phyloP scores from a whole-genome alignment of 2,797 vertebrate genomes.

The Amazona ochrocephala region DNA sequence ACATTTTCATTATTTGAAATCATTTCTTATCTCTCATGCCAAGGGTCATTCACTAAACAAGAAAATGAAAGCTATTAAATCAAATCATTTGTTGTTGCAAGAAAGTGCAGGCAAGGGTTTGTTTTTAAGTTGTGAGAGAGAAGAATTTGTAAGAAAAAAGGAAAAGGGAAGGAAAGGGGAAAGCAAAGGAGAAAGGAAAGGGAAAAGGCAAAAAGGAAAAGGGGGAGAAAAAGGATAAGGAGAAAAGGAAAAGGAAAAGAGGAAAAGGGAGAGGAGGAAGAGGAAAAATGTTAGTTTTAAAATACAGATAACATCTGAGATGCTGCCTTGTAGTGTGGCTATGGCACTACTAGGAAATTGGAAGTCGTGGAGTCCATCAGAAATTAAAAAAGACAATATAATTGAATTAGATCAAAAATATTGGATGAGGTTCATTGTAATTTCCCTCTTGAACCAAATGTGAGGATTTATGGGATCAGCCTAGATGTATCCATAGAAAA shows the following conservation, averaged over 20 bases:
- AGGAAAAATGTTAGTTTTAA: not conserved
- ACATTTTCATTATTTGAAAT: constrained; percentile 3
- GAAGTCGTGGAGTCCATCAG: not conserved
- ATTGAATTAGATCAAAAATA: not conserved
- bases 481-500: not conserved
- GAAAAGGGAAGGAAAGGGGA: not conserved
- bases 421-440: not conserved
- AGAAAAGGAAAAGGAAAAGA: not conserved
- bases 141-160: not conserved
- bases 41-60: not conserved
- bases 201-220: not conserved
- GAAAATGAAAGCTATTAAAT: constrained; percentile 17
- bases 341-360: not conserved
- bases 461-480: not conserved
- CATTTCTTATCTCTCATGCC: not conserved
- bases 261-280: not conserved
- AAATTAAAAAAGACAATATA: not conserved
- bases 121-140: not conserved
- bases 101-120: not conserved
- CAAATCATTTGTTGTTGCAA: not conserved
- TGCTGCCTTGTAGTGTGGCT: not conserved
- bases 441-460: not conserved
- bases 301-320: not conserved
- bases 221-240: not conserved
- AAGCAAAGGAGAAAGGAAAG: not conserved